A percentile compares a stretch with the other conserved stretches of the same genome.
Evolutionary conservation across 2,113 vertebrate species (phyloP).

Genomic region (Hippocampus mohnikei): DNA sequence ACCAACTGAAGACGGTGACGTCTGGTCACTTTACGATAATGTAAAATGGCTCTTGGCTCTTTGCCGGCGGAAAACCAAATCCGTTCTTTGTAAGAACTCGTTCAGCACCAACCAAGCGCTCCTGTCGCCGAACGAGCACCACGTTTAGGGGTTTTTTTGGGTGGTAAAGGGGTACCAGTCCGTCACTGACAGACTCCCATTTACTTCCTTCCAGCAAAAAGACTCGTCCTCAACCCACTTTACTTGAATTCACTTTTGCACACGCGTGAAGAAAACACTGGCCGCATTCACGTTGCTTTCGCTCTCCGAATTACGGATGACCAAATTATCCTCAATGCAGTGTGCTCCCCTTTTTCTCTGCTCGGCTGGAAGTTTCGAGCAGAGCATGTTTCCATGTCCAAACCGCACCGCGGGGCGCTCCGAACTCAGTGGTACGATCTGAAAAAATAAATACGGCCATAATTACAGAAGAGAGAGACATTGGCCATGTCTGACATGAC

Average conservation of each 20-base stretch:
- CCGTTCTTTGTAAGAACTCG: too few relatives aligned
- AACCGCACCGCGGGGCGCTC: conserved; percentile 69
- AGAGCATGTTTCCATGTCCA: conserved; percentile 63
- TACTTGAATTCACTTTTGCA: conserved; percentile 17
- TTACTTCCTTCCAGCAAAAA: conserved; percentile 27
- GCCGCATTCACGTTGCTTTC: conserved; percentile 51
- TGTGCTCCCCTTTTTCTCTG: conserved; percentile 41
- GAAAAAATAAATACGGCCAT: conserved; percentile 79
- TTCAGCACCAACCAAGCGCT: too few relatives aligned
- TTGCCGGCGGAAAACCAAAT: too few relatives aligned
- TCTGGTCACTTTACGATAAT: too few relatives aligned
- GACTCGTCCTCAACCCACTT: conserved; percentile 12
- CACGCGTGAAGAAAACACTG: conserved; percentile 21
- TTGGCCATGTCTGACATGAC: conserved; percentile 77
- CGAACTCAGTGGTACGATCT: conserved; percentile 68
- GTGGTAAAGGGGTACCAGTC: too few relatives aligned
- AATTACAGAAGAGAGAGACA: conserved; percentile 79
- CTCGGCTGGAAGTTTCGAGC: conserved; percentile 62
- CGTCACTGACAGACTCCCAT: too few relatives aligned
- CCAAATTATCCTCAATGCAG: conserved; percentile 53
- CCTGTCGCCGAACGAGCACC: too few relatives aligned
- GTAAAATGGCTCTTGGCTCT: too few relatives aligned
- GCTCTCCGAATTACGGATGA: conserved; percentile 68
- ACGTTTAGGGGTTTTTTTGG: too few relatives aligned
- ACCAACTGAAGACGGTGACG: too few relatives aligned